phyloP scores from a whole-genome alignment of 2,888 invertebrate genomes.

The Esperia sulphurella region DNA sequence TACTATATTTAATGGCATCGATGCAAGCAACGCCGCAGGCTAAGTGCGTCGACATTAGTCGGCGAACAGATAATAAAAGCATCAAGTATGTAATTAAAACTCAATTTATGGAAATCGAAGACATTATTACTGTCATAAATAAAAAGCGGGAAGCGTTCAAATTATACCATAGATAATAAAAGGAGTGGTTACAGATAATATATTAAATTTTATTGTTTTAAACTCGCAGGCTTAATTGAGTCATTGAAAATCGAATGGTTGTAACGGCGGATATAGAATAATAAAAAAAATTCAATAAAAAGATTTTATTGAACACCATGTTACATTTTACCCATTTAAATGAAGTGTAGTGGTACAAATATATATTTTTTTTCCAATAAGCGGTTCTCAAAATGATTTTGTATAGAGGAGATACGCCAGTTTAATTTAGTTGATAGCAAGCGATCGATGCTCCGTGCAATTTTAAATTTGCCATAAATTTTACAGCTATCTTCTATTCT shows the following conservation, averaged over 20 bases:
- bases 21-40: conserved; percentile 2
- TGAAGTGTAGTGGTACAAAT: too few species aligned
- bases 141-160: conserved; percentile 34
- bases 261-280: background rate
- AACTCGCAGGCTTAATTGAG: conserved; percentile 44
- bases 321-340: too few species aligned
- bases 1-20: background rate
- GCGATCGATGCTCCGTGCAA: too few species aligned
- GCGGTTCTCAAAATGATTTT: too few species aligned
- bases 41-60: background rate
- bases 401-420: too few species aligned
- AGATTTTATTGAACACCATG: background rate
- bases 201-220: conserved; percentile 51
- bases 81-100: conserved; percentile 43
- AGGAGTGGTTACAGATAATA: conserved; percentile 26
- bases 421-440: too few species aligned
- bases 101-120: conserved; percentile 50
- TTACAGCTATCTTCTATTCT: too few species aligned
- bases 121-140: conserved; percentile 51
- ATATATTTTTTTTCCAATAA: too few species aligned
- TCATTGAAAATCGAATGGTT: conserved; percentile 33
- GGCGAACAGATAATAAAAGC: conserved; percentile 26
- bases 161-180: conserved; percentile 36
- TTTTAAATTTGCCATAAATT: too few species aligned
- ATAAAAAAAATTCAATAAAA: background rate